phyloP scores from a whole-genome alignment of 2,797 vertebrate genomes.

The Ctenopoma multispine region DNA sequence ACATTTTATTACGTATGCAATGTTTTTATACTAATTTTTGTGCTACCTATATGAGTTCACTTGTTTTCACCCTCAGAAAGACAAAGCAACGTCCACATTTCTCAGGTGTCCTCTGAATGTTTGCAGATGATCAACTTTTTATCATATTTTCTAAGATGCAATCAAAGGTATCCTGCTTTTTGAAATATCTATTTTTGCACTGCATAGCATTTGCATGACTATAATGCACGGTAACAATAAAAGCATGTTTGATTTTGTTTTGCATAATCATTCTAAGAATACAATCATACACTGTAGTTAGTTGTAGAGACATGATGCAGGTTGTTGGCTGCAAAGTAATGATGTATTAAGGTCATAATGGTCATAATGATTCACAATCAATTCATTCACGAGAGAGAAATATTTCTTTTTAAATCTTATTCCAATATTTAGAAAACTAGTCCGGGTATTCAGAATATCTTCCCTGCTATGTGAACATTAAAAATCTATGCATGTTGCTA shows the following conservation, averaged over 20 bases:
- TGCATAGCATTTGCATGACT: conserved; percentile 78
- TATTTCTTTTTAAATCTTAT: conserved; percentile 41
- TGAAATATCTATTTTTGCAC: conserved; percentile 78
- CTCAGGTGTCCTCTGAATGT: conserved; percentile 84
- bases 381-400: conserved; percentile 41
- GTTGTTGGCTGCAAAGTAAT: conserved; percentile 12
- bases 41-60: conserved; percentile 53
- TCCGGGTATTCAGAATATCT: conserved; percentile 59
- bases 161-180: conserved; percentile 69
- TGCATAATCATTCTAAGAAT: conserved; percentile 25
- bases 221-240: conserved; percentile 50
- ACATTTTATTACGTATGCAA: conserved; percentile 42
- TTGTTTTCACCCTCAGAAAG: conserved; percentile 51
- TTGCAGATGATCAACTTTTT: conserved; percentile 68
- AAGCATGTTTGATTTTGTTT: conserved; percentile 51
- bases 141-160: conserved; percentile 77
- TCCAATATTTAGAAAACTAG: conserved; percentile 35
- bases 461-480: conserved; percentile 75
- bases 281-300: neutral
- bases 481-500: conserved; percentile 86
- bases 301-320: conserved; percentile 8
- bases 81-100: conserved; percentile 70
- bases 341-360: conserved; percentile 18
- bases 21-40: conserved; percentile 62
- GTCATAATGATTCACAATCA: conserved; percentile 23